Percentiles rank a stretch among this genome's conserved stretches.
phyloP scores from a whole-genome alignment of 2,888 invertebrate species.

The Bellardia pandia region DNA sequence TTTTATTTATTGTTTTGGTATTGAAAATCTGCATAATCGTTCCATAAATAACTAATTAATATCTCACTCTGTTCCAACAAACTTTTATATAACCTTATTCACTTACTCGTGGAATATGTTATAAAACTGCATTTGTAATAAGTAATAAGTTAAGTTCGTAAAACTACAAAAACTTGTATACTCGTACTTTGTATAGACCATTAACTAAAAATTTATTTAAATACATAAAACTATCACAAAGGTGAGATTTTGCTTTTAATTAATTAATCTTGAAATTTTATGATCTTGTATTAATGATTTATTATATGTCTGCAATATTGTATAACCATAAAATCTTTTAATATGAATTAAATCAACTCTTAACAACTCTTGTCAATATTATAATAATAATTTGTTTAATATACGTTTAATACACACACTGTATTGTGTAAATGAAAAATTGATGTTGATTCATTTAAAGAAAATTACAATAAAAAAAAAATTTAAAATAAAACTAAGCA shows the following conservation, averaged over 20 bases:
- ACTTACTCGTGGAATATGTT: no score
- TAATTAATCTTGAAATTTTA: not conserved
- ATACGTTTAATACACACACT: not conserved
- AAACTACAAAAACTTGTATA: no score
- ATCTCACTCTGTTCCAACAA: no score
- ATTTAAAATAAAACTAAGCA: not conserved
- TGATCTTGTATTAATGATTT: constrained; percentile 1
- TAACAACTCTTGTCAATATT: no score
- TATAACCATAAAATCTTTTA: not conserved
- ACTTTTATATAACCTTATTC: no score
- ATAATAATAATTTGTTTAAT: no score
- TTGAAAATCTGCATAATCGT: no score
- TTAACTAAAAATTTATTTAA: not conserved
- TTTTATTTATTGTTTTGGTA: no score
- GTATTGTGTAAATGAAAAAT: constrained; percentile 14
- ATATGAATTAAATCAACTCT: not conserved
- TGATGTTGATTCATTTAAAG: constrained; percentile 37
- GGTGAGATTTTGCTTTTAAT: not conserved
- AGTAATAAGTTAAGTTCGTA: no score
- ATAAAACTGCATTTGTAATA: no score
- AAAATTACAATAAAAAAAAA: constrained; percentile 12
- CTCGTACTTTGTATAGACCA: no score
- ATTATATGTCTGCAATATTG: not conserved
- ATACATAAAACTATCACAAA: not conserved
- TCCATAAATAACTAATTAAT: no score